Evolutionary conservation across 2,797 vertebrate genomes (phyloP), one percentile per base, ranked within the genome.

Genomic region (Choloepus didactylus): DNA sequence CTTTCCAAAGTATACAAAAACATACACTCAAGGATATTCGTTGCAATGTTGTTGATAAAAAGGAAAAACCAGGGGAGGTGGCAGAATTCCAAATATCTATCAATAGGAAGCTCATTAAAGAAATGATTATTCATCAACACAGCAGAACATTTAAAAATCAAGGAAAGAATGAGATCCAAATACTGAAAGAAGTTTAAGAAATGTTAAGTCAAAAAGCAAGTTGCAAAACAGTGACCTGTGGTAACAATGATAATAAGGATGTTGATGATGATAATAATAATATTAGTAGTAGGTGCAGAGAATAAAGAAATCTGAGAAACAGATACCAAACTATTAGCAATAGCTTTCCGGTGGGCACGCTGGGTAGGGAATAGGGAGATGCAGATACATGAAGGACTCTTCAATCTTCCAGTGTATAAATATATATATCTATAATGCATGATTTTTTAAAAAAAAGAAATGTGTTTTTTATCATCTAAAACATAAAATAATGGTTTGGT

Each of bases 281-380:
- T 21, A 56, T 4, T 49, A 16, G 83, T 83, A 70, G 60, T 9
- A 82, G 49, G 44, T 64, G 25, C 46, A 64, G 21, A 67, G 25
- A 5, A 60, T 35, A 82, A 67, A 87, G 90, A n/a, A 70, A 16
- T 29, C 11, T 16, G 6, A 81, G 79, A 54, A n/a, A 60, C 6
- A 46, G 9, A 67, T 9, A 59, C 38, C 23, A 15, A 72, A 54
- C 19, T 72, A 46, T 82, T 76, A 59, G 15, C 44, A 44, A 44
- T 59, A 29, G 14, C 72, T 79, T 67, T 59, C 59, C 73, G 25
- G 31, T n/a, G 41, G 23, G 49, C 1, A 64, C 6, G 25, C 9
- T 3, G 7, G 1, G 1, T 4, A 3, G 2, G 5, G 2, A 3
- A 4, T 16, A 11, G 7, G 1, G 0, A 8, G 31, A 14, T 31